These are phyloP conservation scores for Lottia scabra DNA, from an alignment of 2,888 invertebrate species.

Conservation along the genomic window DNA sequence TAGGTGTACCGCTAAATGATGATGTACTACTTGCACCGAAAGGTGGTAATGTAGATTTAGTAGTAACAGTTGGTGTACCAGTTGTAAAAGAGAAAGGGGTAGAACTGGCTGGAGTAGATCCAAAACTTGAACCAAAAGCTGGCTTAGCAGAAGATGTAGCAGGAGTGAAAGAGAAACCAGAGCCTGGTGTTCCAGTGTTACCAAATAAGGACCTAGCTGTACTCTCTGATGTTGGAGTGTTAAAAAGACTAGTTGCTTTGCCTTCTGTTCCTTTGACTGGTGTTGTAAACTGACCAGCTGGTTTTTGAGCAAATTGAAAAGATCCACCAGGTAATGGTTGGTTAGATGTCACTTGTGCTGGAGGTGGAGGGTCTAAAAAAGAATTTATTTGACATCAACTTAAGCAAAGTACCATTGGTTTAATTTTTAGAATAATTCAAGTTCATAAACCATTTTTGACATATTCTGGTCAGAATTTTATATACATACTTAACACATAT, in stretches of 20 bases:
- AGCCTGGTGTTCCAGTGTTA: slow-evolving; percentile 8
- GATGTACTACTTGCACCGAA: too few relatives aligned
- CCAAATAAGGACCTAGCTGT: neutral
- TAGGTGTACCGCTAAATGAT: too few relatives aligned
- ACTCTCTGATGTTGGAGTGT: too few relatives aligned
- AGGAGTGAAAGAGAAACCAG: slow-evolving; percentile 11
- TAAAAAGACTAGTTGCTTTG: too few relatives aligned
- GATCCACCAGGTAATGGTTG: slow-evolving; percentile 14
- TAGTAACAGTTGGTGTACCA: neutral
- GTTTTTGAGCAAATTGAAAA: slow-evolving; percentile 18
- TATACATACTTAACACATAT: too few relatives aligned
- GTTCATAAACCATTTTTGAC: too few relatives aligned
- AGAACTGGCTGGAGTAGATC: neutral
- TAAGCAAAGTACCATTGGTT: too few relatives aligned
- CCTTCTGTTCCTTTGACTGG: neutral
- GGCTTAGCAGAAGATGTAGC: slow-evolving; percentile 1
- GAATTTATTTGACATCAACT: too few relatives aligned
- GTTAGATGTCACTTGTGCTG: neutral
- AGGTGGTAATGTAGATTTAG: too few relatives aligned
- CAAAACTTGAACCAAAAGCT: neutral
- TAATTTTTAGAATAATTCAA: too few relatives aligned
- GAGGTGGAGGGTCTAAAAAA: neutral
- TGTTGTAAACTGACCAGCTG: slow-evolving; percentile 5
- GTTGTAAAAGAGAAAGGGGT: neutral
- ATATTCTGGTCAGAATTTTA: too few relatives aligned